Evolutionary conservation across 2,888 invertebrate genomes (phyloP).

Genomic region (Patella depressa): DNA sequence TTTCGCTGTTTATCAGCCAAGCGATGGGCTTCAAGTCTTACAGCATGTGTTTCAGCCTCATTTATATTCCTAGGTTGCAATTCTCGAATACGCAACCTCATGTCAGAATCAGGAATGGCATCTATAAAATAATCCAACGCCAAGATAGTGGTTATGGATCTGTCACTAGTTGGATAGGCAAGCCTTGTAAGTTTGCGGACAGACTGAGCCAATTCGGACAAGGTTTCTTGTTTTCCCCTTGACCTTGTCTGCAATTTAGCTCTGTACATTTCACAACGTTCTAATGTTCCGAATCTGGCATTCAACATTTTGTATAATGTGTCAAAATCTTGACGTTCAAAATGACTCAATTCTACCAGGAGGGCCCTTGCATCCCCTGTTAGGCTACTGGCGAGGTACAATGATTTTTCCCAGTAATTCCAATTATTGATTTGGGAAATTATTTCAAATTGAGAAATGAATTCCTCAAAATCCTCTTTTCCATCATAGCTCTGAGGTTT

Average conservation of each 20-base stretch:
- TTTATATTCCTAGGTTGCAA: neutral
- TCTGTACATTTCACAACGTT: neutral
- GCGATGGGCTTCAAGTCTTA: neutral
- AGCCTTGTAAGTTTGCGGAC: neutral
- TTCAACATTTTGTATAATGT: neutral
- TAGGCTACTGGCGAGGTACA: constrained; percentile 3
- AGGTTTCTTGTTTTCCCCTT: neutral
- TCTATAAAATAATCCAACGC: too few relatives aligned
- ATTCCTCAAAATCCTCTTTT: neutral
- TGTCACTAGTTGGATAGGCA: neutral
- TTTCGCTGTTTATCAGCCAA: neutral
- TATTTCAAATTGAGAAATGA: constrained; percentile 1
- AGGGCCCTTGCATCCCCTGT: neutral
- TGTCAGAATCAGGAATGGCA: neutral
- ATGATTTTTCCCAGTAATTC: neutral
- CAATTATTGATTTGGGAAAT: neutral
- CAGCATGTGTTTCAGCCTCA: too few relatives aligned
- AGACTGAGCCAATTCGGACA: neutral
- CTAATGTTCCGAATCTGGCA: neutral
- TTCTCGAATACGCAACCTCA: neutral
- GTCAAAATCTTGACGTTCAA: neutral
- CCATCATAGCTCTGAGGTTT: constrained; percentile 4
- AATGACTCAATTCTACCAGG: neutral
- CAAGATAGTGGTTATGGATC: neutral
- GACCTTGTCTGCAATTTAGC: neutral